phyloP scores from a whole-genome alignment of 2,113 vertebrate genomes.

The Scomber colias region DNA sequence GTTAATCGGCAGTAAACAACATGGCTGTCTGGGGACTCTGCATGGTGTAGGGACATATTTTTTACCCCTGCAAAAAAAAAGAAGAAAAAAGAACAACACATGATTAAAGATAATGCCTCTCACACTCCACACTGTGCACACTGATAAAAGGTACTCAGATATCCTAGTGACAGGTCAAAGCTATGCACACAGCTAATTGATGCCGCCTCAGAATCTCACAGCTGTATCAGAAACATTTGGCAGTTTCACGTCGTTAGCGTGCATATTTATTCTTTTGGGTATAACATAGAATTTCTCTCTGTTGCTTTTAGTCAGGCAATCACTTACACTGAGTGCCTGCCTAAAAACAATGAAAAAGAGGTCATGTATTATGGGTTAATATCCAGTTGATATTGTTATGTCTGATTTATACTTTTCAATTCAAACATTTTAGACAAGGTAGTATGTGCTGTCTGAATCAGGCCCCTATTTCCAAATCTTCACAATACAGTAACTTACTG shows the following conservation, averaged over 20 bases:
- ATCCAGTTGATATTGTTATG: slow-evolving; percentile 24
- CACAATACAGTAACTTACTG: too few species aligned
- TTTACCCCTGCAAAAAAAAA: slow-evolving; percentile 66
- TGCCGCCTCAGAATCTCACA: slow-evolving; percentile 74
- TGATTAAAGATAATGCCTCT: slow-evolving; percentile 85
- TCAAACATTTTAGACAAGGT: slow-evolving; percentile 7
- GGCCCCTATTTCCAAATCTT: background rate
- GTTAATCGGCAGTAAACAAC: slow-evolving; percentile 89
- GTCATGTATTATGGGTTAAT: slow-evolving; percentile 37
- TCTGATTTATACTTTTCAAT: slow-evolving; percentile 24
- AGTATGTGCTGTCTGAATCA: slow-evolving; percentile 2
- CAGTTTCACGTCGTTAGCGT: slow-evolving; percentile 69
- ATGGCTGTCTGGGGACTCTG: slow-evolving; percentile 83
- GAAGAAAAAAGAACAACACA: slow-evolving; percentile 51
- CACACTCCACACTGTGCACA: slow-evolving; percentile 74
- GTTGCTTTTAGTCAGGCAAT: slow-evolving; percentile 55
- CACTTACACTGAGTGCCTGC: slow-evolving; percentile 51
- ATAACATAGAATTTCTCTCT: slow-evolving; percentile 50
- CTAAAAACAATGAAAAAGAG: slow-evolving; percentile 52
- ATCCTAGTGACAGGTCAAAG: slow-evolving; percentile 86
- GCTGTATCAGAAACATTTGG: slow-evolving; percentile 74
- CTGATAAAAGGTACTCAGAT: slow-evolving; percentile 84
- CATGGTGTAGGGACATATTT: slow-evolving; percentile 81
- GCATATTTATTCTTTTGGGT: slow-evolving; percentile 64
- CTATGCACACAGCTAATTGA: slow-evolving; percentile 83